Evolutionary conservation across 1,140 invertebrate genomes (phyloP), one percentile per base, ranked within the genome.

Genomic region (Tetramorium simillimum): DNA sequence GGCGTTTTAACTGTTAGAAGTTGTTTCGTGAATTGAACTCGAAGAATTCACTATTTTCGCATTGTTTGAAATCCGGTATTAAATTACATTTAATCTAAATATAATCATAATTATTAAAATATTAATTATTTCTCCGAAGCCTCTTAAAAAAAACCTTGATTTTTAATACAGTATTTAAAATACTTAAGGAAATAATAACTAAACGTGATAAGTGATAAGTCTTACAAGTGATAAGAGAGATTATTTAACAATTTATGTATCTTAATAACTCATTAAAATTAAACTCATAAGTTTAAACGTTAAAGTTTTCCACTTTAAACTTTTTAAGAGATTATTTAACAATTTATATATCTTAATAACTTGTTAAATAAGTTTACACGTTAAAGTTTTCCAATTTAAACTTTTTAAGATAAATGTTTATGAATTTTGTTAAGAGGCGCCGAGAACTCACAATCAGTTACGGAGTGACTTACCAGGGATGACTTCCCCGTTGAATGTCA

Each of bases 401-500:
- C 51, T 49, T 28, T 24, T 28, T 24, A 12, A 21, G 18, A 58
- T 24, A 60, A 80, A 40, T 2, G 14, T 49, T 46, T 65, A 6
- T 21, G 7, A 56, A n/a, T 58, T 40, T 77, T 6, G 24, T 33
- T n/a, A 56, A 43, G 16, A 70, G 33, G 24, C 21, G 70, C 56
- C 5, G 65, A 21, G 16, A 40, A 40, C 1, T 56, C 33, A 33
- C 3, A 33, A 33, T 4, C 18, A 3, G 49, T 81, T 14, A 33
- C 37, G 43, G 28, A 18, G 5, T 18, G 1, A 96, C 97, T 97
- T 95, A 99, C 99, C 98, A 93, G 98, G 97, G 18, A 99, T 98
- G 89, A 97, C 97, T 94, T 99, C 97, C 33, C 98, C 98, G 95
- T 99, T 99, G 95, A 99, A 99, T 73, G 97, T 98, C 96, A 99